Evolutionary conservation across 2,113 vertebrate genomes (phyloP).

Genomic region (Parus major): DNA sequence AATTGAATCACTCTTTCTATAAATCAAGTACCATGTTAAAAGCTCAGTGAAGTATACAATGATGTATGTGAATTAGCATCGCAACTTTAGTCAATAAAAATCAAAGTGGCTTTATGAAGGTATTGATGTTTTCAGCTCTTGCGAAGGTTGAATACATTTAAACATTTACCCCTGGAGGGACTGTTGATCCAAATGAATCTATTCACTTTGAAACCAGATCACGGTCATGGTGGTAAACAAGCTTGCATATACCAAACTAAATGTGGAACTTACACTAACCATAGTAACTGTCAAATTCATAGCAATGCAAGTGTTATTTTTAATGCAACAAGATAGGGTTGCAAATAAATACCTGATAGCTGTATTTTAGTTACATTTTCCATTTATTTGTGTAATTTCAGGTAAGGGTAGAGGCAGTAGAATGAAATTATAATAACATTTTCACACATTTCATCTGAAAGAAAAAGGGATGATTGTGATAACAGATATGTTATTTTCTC

Average conservation of each 20-base stretch:
- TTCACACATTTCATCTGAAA: not conserved
- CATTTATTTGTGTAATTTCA: not conserved
- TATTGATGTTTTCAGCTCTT: slow-evolving; percentile 74
- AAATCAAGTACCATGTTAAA: slow-evolving; percentile 76
- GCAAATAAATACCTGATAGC: not conserved
- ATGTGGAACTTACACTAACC: not conserved
- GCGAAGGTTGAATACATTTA: slow-evolving; percentile 70
- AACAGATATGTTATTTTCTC: not conserved
- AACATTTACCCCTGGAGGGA: slow-evolving; percentile 62
- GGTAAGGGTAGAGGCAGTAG: not conserved
- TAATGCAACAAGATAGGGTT: not conserved
- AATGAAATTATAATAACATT: not conserved
- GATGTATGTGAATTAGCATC: slow-evolving; percentile 74
- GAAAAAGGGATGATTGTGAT: not conserved
- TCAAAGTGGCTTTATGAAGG: slow-evolving; percentile 77
- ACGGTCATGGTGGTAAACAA: slow-evolving; percentile 30
- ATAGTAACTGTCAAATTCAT: not conserved
- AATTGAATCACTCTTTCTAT: slow-evolving; percentile 66
- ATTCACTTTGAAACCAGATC: slow-evolving; percentile 67
- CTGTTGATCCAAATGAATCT: slow-evolving; percentile 68
- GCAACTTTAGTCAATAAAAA: slow-evolving; percentile 71
- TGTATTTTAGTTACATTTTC: not conserved
- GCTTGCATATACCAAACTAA: not conserved
- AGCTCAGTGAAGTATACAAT: slow-evolving; percentile 72
- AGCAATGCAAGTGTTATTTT: not conserved